Evolutionary conservation across 2,888 invertebrate species (phyloP).

Genomic region (Eupithecia subfuscata): DNA sequence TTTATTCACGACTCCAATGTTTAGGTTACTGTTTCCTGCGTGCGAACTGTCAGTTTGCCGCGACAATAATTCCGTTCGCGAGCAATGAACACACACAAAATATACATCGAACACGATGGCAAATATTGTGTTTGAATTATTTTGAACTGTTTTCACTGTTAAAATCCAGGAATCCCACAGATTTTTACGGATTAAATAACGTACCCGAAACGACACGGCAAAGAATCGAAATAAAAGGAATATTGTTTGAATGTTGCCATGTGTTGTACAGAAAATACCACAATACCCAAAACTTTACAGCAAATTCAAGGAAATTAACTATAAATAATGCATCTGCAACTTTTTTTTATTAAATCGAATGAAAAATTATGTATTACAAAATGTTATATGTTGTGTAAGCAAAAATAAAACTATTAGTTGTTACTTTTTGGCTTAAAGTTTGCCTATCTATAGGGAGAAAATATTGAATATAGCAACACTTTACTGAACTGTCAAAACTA

Average conservation of each 20-base stretch:
- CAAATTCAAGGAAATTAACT: background rate
- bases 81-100: constrained; percentile 59
- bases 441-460: background rate
- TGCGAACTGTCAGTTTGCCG: constrained; percentile 76
- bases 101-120: constrained; percentile 59
- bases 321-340: background rate
- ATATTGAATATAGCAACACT: constrained; percentile 29
- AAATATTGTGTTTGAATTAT: constrained; percentile 49
- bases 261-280: constrained; percentile 16
- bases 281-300: background rate
- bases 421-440: background rate
- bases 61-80: constrained; percentile 61
- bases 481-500: constrained; percentile 16
- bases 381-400: background rate
- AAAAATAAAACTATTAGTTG: background rate
- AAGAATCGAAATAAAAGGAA: constrained; percentile 79
- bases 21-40: constrained; percentile 77
- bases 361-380: background rate
- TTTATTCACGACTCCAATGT: constrained; percentile 65
- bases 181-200: constrained; percentile 77
- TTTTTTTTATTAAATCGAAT: background rate
- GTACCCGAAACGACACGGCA: constrained; percentile 82
- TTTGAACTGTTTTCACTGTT: constrained; percentile 47
- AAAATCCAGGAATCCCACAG: constrained; percentile 54
- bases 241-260: constrained; percentile 62